phyloP scores from a whole-genome alignment of 2,113 vertebrate species.

The Sphaerodactylus townsendi region DNA sequence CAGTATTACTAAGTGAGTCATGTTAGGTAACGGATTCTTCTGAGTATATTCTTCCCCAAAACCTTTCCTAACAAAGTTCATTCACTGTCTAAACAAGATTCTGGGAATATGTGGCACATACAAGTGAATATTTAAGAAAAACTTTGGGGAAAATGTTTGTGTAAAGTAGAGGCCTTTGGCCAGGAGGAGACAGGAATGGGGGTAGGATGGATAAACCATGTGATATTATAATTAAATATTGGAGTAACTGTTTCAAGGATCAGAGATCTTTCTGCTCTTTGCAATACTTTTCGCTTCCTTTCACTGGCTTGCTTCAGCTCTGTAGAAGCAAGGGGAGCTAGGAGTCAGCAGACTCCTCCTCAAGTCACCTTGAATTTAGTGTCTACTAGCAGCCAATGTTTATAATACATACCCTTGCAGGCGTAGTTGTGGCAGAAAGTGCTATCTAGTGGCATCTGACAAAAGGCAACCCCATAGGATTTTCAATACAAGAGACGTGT shows the following conservation, averaged over 20 bases:
- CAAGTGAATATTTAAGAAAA: conserved; percentile 49
- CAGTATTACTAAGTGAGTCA: background rate
- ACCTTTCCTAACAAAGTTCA: background rate
- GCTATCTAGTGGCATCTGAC: no score
- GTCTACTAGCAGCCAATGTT: background rate
- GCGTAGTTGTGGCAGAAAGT: no score
- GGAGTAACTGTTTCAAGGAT: no score
- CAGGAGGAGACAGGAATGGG: background rate
- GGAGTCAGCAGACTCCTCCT: background rate
- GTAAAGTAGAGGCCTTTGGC: background rate
- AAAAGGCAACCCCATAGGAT: no score
- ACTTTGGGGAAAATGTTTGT: background rate
- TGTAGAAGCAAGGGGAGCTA: background rate
- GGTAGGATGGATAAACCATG: background rate
- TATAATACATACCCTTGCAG: no score
- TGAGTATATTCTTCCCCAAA: background rate
- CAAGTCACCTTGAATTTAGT: background rate
- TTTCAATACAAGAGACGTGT: no score
- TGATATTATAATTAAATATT: no score
- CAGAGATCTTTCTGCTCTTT: no score
- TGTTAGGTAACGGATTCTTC: background rate
- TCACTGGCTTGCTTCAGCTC: background rate
- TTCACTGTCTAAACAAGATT: background rate
- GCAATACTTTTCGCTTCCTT: background rate
- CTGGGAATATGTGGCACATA: conserved; percentile 30